Percentiles rank a stretch among this genome's conserved stretches.
These are phyloP conservation scores for Spisula solida DNA, from an alignment of 2,888 invertebrate species.

Conservation along the genomic window DNA sequence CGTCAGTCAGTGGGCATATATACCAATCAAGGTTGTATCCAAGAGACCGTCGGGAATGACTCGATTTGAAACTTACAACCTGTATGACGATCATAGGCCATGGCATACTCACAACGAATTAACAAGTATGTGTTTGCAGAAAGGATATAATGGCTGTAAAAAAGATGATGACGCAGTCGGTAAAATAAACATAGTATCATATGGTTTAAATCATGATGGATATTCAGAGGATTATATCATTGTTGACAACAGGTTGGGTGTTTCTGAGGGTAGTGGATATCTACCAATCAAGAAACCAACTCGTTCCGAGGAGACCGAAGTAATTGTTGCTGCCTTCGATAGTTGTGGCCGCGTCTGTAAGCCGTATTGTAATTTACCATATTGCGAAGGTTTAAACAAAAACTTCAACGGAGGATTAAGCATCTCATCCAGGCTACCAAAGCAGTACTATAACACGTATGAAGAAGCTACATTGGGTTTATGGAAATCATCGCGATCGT, in stretches of 20 bases:
- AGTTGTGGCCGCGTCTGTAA: constrained; percentile 63
- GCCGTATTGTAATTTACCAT: constrained; percentile 41
- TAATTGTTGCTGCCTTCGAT: constrained; percentile 63
- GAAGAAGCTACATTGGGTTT: constrained; percentile 52
- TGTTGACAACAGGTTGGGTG: constrained; percentile 60
- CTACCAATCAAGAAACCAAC: constrained; percentile 52
- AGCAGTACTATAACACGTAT: constrained; percentile 53
- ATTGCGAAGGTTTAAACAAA: background rate
- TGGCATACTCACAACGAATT: constrained; percentile 23
- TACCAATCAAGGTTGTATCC: constrained; percentile 53
- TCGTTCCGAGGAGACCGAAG: constrained; percentile 32
- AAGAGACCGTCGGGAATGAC: constrained; percentile 42
- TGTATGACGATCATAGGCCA: constrained; percentile 24
- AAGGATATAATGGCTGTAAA: constrained; percentile 40
- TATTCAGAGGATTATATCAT: constrained; percentile 56
- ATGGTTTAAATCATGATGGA: constrained; percentile 59
- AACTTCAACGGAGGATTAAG: constrained; percentile 55
- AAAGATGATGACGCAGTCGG: constrained; percentile 43
- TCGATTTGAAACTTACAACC: constrained; percentile 43
- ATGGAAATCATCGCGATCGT: constrained; percentile 39
- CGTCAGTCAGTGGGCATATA: constrained; percentile 44
- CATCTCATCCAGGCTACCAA: constrained; percentile 38
- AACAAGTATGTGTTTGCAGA: constrained; percentile 19
- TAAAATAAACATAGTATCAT: constrained; percentile 59
- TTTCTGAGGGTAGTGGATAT: constrained; percentile 46